These are phyloP conservation scores for Plagiodera versicolora DNA, from an alignment of 2,888 invertebrate genomes.

Conservation along the genomic window DNA sequence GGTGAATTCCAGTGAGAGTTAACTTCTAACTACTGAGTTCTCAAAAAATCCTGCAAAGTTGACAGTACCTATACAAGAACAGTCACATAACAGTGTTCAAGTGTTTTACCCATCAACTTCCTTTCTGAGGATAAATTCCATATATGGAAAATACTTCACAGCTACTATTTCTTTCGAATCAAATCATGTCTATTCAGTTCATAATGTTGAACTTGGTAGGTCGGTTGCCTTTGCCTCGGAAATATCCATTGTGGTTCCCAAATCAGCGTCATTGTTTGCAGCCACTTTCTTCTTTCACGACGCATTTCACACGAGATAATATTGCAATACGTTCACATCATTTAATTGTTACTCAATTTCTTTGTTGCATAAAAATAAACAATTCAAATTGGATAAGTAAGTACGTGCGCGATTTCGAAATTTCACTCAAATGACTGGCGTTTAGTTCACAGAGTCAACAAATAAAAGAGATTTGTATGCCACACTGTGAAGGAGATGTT, in stretches of 20 bases:
- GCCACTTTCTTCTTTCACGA: constrained; percentile 12
- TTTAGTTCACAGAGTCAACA: not conserved
- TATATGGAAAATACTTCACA: no score
- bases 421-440: not conserved
- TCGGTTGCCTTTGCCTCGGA: not conserved
- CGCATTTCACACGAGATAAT: constrained; percentile 20
- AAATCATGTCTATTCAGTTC: not conserved
- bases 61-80: no score
- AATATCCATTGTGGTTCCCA: constrained; percentile 5
- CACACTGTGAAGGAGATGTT: no score
- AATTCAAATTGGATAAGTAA: constrained; percentile 1
- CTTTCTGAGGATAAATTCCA: no score
- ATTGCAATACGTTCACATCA: not conserved
- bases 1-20: no score
- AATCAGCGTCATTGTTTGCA: constrained; percentile 26
- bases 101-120: no score
- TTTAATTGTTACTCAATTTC: constrained; percentile 10
- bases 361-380: constrained; percentile 14
- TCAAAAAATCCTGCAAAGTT: no score
- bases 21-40: no score
- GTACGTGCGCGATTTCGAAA: not conserved
- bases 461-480: not conserved
- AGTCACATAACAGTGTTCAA: no score
- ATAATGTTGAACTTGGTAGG: not conserved
- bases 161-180: no score